Evolutionary conservation across 2,888 invertebrate species (phyloP), one percentile per base, ranked within the genome.

Genomic region (Synergus itoensis): DNA sequence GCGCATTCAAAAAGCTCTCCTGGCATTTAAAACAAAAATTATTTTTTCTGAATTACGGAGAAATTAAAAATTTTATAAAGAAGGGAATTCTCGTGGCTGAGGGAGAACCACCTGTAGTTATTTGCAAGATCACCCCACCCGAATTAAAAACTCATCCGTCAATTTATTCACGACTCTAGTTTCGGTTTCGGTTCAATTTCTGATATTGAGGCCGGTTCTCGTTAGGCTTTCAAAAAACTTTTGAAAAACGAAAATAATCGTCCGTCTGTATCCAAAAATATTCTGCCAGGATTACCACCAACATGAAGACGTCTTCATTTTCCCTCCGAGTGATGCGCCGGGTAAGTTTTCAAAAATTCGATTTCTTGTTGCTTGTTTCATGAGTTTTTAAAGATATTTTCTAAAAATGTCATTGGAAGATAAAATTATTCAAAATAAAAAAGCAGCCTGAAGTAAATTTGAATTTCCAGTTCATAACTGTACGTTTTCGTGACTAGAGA

Each of bases 231-330:
- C n/a, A 53, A n/a, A 73, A 48, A 16, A 4, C 5, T 28, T 79
- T 57, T 36, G 64, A 73, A 63, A n/a, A 18, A 12, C 21, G 16
- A 63, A 16, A 45, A 69, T 5, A 48, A 18, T 16, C 36, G 69
- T 43, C 40, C 40, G 60, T n/a, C 53, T 67, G 8, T 80, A 65
- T 18, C 14, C 11, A n/a, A 57, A 18, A 43, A 45, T 62, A 77
- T 60, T 48, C 82, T 83, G 79, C 80, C 88, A 89, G 89, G 81
- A 89, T 89, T 88, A 84, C 89, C 80, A 89, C 87, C 82, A 95
- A 94, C 89, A 96, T 96, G 96, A 96, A 96, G 94, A 96, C 96
- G 62, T 96, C 96, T 76, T 96, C 96, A 89, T 96, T 96, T 91
- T 96, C 96, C 28, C 94, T 96, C 77, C 95, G 96, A 86, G 96